Evolutionary conservation across 1,140 invertebrate genomes (phyloP), one percentile per base, ranked within the genome.

Genomic region (Lanistes nyassanus): DNA sequence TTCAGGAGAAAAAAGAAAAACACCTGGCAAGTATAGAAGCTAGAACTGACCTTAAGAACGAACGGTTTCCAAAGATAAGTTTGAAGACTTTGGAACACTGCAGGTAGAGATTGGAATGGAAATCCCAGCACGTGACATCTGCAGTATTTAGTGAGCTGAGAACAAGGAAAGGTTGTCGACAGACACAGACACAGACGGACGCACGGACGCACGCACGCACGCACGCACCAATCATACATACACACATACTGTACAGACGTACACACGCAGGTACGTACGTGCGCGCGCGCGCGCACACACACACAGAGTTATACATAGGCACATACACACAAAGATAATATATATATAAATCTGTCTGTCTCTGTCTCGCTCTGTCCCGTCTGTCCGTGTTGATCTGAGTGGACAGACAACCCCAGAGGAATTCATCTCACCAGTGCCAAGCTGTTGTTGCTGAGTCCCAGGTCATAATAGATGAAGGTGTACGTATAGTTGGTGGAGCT

Each of bases 401-500:
- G n/a, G n/a, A n/a, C n/a, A n/a, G 26, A 36, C 4, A 36, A 1
- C 2, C 31, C 9, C 4, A 29, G 0, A 1, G 6, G 29, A 3
- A 37, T 6, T 31, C 6, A 21, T n/a, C 37, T 69, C 21, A 73
- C 71, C 71, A 58, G 34, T 19, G 23, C 37, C 6, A 60, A 0
- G 36, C 60, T 73, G 34, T 29, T 23, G 9, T 26, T 34, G 56
- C 1, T 0, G 31, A 73, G 37, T 2, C 71, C 71, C 11, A 73
- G 58, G 23, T 73, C 71, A 26, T 73, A 73, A 31, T 64, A 73
- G 36, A 39, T 47, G 3, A 73, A 64, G 37, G 37, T 62, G 34
- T 51, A 65, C 23, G 36, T 55, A 51, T 51, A 51, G n/a, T 51
- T 53, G 5, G 21, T 36, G 26, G 42, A 16, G 26, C 26, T 23